Conservation (phyloP, 1,140 invertebrate species). For the Harpegnathos saltator region DNA sequence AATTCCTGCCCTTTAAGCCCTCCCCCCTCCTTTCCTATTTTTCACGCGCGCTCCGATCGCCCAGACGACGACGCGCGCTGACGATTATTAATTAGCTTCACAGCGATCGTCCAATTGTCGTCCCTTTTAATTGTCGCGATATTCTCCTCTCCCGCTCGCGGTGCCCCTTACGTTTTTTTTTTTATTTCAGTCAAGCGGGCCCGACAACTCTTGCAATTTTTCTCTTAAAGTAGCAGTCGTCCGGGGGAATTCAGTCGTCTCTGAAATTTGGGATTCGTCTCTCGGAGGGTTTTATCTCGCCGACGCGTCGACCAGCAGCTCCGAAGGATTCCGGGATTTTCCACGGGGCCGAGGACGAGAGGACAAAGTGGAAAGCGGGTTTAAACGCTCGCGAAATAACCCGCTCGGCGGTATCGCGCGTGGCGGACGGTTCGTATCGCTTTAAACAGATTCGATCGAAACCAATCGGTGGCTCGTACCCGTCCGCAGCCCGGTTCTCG, state of each 20-base stretch:
- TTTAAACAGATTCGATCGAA: slow-evolving; percentile 72
- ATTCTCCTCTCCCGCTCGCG: neutral
- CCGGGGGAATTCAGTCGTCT: neutral
- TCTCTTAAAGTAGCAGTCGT: no score
- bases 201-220: no score
- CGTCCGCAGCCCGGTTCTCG: slow-evolving; percentile 58
- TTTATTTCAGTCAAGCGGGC: no score
- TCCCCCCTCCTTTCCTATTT: neutral
- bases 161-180: neutral
- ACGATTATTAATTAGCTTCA: slow-evolving; percentile 34
- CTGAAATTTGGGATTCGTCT: neutral
- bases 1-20: neutral
- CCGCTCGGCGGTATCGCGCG: slow-evolving; percentile 13
- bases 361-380: slow-evolving; percentile 21
- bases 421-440: slow-evolving; percentile 46
- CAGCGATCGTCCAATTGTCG: no score
- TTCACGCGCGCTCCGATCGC: slow-evolving; percentile 11
- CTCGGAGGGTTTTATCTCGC: neutral
- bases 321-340: neutral
- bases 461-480: slow-evolving; percentile 63
- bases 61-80: neutral
- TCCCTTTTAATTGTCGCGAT: neutral
- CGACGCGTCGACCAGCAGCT: neutral
- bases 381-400: slow-evolving; percentile 19
- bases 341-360: neutral